These are phyloP conservation scores for Limenitis arthemis DNA, from an alignment of 2,888 invertebrate species.

Conservation along the genomic window DNA sequence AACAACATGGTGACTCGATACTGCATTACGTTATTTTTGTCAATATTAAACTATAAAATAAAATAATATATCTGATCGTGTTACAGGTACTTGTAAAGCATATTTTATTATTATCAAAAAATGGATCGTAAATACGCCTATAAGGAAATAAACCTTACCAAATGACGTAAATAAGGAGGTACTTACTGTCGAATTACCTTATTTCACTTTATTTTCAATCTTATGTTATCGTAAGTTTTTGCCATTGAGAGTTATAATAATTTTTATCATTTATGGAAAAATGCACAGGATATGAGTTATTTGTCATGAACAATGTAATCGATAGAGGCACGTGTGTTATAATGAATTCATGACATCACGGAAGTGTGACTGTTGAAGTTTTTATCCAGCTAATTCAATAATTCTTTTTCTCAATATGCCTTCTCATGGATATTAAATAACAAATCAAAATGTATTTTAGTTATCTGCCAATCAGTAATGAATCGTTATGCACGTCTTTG, in stretches of 20 bases:
- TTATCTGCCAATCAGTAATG: slow-evolving; percentile 14
- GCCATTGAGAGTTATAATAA: neutral
- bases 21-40: no score
- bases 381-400: slow-evolving; percentile 12
- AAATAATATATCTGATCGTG: no score
- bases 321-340: slow-evolving; percentile 14
- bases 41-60: no score
- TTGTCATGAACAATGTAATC: slow-evolving; percentile 15
- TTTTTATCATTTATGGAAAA: slow-evolving; percentile 2
- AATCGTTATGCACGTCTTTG: slow-evolving; percentile 13
- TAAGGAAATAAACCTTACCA: neutral
- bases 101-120: neutral
- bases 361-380: slow-evolving; percentile 9
- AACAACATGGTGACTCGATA: no score
- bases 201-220: neutral
- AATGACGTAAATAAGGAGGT: neutral
- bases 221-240: neutral
- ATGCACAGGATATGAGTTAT: slow-evolving; percentile 7
- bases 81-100: no score
- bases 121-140: neutral
- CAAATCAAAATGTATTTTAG: neutral
- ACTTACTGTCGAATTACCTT: neutral
- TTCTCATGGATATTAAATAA: neutral
- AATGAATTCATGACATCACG: slow-evolving; percentile 14
- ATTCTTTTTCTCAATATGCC: slow-evolving; percentile 7